phyloP scores from a whole-genome alignment of 2,113 vertebrate species.

The Gobiocypris rarus region DNA sequence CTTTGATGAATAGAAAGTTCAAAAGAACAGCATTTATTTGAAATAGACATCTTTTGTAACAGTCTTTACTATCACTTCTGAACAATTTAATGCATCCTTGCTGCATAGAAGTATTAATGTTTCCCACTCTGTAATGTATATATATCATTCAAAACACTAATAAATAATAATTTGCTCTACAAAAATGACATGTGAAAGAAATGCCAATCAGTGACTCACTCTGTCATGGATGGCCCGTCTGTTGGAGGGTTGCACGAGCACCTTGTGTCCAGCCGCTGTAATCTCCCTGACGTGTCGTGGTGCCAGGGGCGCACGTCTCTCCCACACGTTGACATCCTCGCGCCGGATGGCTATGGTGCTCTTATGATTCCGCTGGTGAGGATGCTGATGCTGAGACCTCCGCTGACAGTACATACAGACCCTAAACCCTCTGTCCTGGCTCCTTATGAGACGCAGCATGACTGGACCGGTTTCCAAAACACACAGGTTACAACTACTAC shows the following conservation, averaged over 20 bases:
- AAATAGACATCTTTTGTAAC: no score
- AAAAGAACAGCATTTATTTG: no score
- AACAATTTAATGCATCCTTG: no score
- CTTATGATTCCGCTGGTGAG: constrained; percentile 74
- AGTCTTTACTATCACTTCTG: no score
- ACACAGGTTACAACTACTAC: constrained; percentile 51
- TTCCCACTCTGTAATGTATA: not conserved
- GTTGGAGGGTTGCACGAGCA: constrained; percentile 94
- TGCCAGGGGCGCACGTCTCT: constrained; percentile 92
- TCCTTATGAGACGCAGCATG: constrained; percentile 82
- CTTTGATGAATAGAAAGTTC: no score
- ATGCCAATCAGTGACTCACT: constrained; percentile 68
- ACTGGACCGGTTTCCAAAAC: constrained; percentile 64
- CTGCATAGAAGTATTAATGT: no score
- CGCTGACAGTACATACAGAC: constrained; percentile 53
- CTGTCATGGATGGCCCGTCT: constrained; percentile 92
- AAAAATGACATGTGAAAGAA: not conserved
- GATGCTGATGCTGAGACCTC: constrained; percentile 68
- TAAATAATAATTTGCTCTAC: not conserved
- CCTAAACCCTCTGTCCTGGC: constrained; percentile 56
- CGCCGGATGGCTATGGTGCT: constrained; percentile 88
- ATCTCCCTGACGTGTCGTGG: constrained; percentile 90
- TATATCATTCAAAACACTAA: no score
- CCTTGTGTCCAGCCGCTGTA: constrained; percentile 89
- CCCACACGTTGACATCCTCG: constrained; percentile 94